A percentile compares a stretch with the other conserved stretches of the same genome.
phyloP scores from a whole-genome alignment of 2,797 vertebrate species.

The Schizothorax lantsangensis region DNA sequence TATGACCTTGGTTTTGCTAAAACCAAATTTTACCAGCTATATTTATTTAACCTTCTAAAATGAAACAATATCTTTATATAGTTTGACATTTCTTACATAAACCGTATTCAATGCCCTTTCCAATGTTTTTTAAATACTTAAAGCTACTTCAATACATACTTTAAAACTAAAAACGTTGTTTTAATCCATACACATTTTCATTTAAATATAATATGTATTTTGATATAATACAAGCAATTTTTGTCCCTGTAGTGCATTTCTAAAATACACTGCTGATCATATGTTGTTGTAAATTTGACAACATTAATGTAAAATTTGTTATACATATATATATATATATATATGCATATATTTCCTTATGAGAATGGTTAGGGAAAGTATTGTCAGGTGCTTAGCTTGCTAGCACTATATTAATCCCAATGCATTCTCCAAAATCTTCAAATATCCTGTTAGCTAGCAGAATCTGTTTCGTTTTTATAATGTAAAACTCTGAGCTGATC shows the following conservation, averaged over 20 bases:
- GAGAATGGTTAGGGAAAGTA: not conserved
- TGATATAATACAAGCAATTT: not conserved
- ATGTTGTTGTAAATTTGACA: not conserved
- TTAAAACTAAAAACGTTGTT: too few species aligned
- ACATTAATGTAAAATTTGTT: not conserved
- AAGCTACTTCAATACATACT: too few species aligned
- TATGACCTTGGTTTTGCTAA: not conserved
- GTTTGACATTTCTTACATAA: not conserved
- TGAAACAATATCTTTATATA: not conserved
- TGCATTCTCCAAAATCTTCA: not conserved
- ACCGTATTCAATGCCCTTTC: not conserved
- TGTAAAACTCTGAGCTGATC: slow-evolving; percentile 17
- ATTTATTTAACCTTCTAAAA: not conserved
- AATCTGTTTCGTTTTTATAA: not conserved
- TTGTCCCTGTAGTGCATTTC: not conserved
- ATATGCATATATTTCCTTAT: not conserved
- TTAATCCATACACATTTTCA: not conserved
- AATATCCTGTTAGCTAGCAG: not conserved
- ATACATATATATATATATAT: not conserved
- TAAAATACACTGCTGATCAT: not conserved
- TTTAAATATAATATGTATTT: not conserved
- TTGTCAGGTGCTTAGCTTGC: slow-evolving; percentile 2
- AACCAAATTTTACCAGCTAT: not conserved
- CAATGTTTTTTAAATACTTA: too few species aligned
- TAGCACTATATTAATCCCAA: not conserved